These are phyloP conservation scores for Tetrao urogallus DNA, from an alignment of 2,113 vertebrate species.

Conservation along the genomic window DNA sequence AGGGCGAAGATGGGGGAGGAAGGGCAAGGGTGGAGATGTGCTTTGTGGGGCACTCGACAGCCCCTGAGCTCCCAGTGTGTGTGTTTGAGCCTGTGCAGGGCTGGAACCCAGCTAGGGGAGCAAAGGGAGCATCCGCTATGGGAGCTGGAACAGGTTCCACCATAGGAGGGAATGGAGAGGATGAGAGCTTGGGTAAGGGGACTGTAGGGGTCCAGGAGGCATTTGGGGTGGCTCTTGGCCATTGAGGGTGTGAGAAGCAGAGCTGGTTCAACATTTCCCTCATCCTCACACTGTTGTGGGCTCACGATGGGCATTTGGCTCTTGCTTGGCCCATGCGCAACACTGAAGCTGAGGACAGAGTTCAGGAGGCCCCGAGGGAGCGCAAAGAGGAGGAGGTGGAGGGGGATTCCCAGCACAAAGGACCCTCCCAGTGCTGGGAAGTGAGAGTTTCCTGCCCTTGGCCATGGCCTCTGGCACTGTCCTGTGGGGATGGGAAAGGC, in stretches of 20 bases:
- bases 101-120: too few species aligned
- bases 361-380: neutral
- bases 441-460: constrained; percentile 39
- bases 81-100: neutral
- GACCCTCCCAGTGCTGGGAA: neutral
- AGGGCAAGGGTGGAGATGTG: neutral
- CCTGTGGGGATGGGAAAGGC: neutral
- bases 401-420: neutral
- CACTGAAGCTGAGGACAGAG: neutral
- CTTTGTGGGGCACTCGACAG: neutral
- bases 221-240: neutral
- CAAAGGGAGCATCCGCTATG: rapidly evolving
- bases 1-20: neutral
- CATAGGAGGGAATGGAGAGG: neutral
- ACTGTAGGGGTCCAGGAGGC: rapidly evolving
- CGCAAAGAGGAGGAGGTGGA: neutral
- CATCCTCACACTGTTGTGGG: neutral
- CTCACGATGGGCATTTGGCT: neutral
- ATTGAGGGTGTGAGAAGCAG: neutral
- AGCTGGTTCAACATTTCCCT: constrained; percentile 23
- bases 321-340: neutral
- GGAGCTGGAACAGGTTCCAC: rapidly evolving
- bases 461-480: neutral
- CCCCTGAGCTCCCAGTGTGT: rapidly evolving
- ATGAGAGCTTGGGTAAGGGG: rapidly evolving